Evolutionary conservation across 2,888 invertebrate genomes (phyloP).

Genomic region (Petrophora chlorosata): DNA sequence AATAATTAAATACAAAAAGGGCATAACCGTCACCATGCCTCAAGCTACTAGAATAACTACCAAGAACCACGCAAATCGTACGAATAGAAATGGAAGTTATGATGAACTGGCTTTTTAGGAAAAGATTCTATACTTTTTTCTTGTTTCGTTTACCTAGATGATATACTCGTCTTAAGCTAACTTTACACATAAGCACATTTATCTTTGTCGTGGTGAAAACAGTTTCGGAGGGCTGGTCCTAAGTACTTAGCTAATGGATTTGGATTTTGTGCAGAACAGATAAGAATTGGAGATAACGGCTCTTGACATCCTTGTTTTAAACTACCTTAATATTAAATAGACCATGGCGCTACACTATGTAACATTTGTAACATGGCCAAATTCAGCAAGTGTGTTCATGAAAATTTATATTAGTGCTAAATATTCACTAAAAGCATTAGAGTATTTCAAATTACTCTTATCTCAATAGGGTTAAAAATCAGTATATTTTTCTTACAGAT

Average conservation of each 20-base stretch:
- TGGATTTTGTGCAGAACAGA: too few relatives aligned
- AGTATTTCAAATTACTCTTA: too few relatives aligned
- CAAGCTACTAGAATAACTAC: slow-evolving; percentile 66
- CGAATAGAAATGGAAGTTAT: slow-evolving; percentile 16
- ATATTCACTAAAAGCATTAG: too few relatives aligned
- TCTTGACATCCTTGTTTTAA: background rate
- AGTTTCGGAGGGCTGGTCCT: too few relatives aligned
- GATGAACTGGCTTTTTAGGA: slow-evolving; percentile 37
- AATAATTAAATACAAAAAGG: slow-evolving; percentile 32
- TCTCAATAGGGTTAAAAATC: too few relatives aligned
- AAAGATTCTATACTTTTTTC: background rate
- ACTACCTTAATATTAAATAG: slow-evolving; percentile 7
- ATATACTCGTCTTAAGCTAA: background rate
- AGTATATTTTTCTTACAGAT: too few relatives aligned
- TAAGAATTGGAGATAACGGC: slow-evolving; percentile 1
- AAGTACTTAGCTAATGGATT: too few relatives aligned
- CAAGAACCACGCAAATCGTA: slow-evolving; percentile 40
- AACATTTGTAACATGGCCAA: slow-evolving; percentile 8
- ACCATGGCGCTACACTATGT: slow-evolving; percentile 5
- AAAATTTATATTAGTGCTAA: background rate
- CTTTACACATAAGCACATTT: background rate
- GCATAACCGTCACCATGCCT: slow-evolving; percentile 74
- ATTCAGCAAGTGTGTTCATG: too few relatives aligned
- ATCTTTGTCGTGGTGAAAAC: background rate
- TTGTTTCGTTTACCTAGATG: slow-evolving; percentile 7